Conservation (phyloP, 2,113 vertebrate genomes). For the Corydoras maculifer region DNA sequence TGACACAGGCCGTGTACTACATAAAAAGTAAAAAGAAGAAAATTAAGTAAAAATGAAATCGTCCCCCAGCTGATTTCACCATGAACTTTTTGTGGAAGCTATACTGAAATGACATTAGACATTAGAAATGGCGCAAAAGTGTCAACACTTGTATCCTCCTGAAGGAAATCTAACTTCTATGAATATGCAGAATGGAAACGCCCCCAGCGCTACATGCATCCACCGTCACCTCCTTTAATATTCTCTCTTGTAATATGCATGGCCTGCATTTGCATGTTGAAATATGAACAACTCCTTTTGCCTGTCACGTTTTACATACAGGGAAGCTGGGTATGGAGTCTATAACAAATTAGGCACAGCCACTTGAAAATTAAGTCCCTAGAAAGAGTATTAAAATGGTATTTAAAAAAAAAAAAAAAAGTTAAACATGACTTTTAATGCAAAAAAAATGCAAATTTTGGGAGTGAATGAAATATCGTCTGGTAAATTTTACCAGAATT, state of each 20-base stretch:
- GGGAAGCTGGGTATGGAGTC: background rate
- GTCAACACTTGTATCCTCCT: no score
- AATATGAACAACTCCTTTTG: background rate
- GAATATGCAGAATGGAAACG: background rate
- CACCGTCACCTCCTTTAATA: background rate
- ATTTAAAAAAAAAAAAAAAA: background rate
- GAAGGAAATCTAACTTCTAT: background rate
- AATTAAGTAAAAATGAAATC: no score
- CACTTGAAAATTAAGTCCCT: no score
- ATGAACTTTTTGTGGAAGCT: no score
- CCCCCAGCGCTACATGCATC: background rate
- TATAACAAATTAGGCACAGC: no score
- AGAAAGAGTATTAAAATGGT: background rate
- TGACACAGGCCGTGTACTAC: no score
- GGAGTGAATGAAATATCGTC: background rate
- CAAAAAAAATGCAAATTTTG: slow-evolving; percentile 3
- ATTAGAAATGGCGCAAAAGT: background rate
- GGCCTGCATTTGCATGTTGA: background rate
- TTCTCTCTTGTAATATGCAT: background rate
- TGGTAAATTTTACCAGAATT: background rate
- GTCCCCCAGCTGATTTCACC: no score
- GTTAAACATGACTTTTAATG: slow-evolving; percentile 6
- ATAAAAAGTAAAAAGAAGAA: no score
- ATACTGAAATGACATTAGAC: background rate
- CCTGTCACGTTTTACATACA: background rate